These are phyloP conservation scores for Podabrus alpinus DNA, from an alignment of 2,888 invertebrate species.

Conservation along the genomic window DNA sequence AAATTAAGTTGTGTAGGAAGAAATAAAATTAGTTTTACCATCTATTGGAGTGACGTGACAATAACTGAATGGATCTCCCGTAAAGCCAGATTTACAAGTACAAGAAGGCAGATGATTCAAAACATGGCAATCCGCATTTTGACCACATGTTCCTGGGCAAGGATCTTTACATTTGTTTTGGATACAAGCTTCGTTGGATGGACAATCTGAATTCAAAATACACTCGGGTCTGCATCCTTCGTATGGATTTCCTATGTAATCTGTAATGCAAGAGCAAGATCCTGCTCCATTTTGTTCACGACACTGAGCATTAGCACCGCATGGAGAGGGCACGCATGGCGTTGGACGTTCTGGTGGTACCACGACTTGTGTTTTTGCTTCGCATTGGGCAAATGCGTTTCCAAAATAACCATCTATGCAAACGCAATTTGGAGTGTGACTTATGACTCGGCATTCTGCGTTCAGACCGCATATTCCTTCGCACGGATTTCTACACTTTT, in stretches of 20 bases:
- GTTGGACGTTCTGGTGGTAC: conserved; percentile 49
- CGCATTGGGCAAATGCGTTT: conserved; percentile 61
- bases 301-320: conserved; percentile 72
- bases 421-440: conserved; percentile 71
- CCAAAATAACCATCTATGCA: conserved; percentile 64
- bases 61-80: conserved; percentile 76
- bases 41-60: conserved; percentile 57
- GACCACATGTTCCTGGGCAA: conserved; percentile 78
- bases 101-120: conserved; percentile 73
- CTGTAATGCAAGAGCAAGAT: conserved; percentile 71
- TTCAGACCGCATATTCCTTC: conserved; percentile 72
- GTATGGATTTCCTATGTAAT: conserved; percentile 78
- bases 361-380: conserved; percentile 3
- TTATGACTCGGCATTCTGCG: conserved; percentile 72
- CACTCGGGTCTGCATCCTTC: conserved; percentile 79
- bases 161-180: conserved; percentile 77
- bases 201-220: conserved; percentile 72
- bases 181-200: conserved; percentile 71
- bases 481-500: conserved; percentile 74
- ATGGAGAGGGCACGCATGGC: conserved; percentile 69
- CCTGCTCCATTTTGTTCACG: conserved; percentile 66
- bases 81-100: conserved; percentile 71
- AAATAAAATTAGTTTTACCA: conserved; percentile 51
- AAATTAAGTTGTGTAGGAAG: conserved; percentile 7
- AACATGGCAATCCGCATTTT: conserved; percentile 73